Percentiles rank a stretch among this genome's conserved stretches.
Evolutionary conservation across 2,797 vertebrate genomes (phyloP).

Genomic region (Tamandua tetradactyla): DNA sequence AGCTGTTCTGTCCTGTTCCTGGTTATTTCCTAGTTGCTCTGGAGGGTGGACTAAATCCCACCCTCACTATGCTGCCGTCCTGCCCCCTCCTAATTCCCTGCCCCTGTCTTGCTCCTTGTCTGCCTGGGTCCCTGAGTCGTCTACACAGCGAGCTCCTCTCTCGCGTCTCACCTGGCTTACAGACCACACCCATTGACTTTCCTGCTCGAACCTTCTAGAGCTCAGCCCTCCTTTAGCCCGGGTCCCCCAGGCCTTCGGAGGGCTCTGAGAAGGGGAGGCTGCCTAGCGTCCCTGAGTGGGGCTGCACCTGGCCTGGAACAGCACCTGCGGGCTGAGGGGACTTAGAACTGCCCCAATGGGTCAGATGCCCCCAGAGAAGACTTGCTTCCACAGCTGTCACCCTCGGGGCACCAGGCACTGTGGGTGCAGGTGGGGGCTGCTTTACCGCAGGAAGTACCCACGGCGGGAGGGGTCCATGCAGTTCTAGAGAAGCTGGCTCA

Average conservation of each 20-base stretch:
- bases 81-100: too few relatives aligned
- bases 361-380: too few relatives aligned
- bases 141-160: not conserved
- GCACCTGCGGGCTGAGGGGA: not conserved
- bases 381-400: too few relatives aligned
- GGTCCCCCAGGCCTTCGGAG: not conserved
- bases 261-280: not conserved
- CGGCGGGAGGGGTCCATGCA: too few relatives aligned
- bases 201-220: not conserved
- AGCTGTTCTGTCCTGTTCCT: too few relatives aligned
- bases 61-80: too few relatives aligned
- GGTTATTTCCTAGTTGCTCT: too few relatives aligned
- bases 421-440: not conserved
- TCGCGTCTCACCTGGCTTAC: not conserved
- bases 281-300: not conserved
- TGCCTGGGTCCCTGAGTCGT: not conserved
- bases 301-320: not conserved
- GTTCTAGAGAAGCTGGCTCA: conserved; percentile 32
- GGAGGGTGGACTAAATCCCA: too few relatives aligned
- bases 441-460: too few relatives aligned
- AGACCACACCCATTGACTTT: not conserved
- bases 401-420: not conserved
- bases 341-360: too few relatives aligned
- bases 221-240: not conserved
- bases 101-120: too few relatives aligned